Evolutionary conservation across 2,113 vertebrate genomes (phyloP).

Genomic region (Antechinus stuartii): DNA sequence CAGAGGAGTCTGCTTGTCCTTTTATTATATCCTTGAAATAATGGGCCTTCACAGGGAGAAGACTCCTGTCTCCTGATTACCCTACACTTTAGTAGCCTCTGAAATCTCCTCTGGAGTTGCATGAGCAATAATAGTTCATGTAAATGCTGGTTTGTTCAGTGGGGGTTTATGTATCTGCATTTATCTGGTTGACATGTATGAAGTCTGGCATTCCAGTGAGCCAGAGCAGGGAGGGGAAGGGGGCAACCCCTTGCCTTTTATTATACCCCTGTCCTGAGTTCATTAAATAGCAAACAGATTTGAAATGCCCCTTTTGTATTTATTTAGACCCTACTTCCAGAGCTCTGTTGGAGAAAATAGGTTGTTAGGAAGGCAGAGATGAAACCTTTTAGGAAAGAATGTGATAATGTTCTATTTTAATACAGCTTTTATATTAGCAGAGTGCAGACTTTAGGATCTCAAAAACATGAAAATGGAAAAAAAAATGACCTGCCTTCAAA

Average conservation of each 20-base stretch:
- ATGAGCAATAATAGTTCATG: background rate
- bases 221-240: background rate
- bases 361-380: background rate
- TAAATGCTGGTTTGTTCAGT: background rate
- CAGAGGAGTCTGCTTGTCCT: background rate
- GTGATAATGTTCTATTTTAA: background rate
- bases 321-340: background rate
- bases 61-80: background rate
- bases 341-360: background rate
- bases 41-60: background rate
- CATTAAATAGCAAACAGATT: slow-evolving; percentile 43
- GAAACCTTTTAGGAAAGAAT: background rate
- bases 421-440: background rate
- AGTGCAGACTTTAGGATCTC: background rate
- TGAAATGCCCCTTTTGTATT: background rate
- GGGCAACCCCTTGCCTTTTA: background rate
- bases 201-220: slow-evolving; percentile 47
- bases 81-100: slow-evolving; percentile 22
- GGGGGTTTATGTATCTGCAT: slow-evolving; percentile 30
- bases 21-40: background rate
- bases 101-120: slow-evolving; percentile 16
- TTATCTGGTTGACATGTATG: background rate
- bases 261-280: background rate
- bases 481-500: background rate
- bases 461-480: background rate